These are phyloP conservation scores for Drosophila nigrodunni DNA, from an alignment of 1,140 invertebrate genomes.

Conservation along the genomic window DNA sequence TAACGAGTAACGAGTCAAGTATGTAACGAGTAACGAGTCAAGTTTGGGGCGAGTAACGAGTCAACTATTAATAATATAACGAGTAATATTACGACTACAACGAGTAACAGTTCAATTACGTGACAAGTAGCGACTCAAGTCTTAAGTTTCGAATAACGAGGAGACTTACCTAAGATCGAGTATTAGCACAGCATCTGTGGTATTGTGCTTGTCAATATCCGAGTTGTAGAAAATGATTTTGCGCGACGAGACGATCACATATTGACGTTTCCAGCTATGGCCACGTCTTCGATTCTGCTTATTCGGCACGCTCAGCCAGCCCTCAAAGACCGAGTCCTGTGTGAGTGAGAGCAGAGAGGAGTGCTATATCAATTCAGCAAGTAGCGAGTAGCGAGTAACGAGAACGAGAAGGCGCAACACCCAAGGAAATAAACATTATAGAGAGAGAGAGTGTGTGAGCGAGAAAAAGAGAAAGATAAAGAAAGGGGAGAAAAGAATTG, in stretches of 20 bases:
- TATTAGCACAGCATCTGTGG: constrained; percentile 95
- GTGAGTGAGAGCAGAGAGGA: constrained; percentile 84
- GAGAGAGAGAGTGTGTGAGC: neutral
- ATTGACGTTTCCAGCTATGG: constrained; percentile 98
- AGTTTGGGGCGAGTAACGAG: no score
- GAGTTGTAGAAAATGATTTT: constrained; percentile 99
- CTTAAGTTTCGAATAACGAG: neutral
- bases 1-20: neutral
- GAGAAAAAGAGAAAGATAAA: constrained; percentile 2
- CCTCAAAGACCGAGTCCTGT: constrained; percentile 93
- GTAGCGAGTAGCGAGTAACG: constrained; percentile 24
- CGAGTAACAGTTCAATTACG: neutral
- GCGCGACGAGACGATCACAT: constrained; percentile 97
- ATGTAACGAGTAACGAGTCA: neutral
- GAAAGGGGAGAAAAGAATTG: neutral
- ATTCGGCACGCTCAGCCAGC: constrained; percentile 97
- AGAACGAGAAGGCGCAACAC: constrained; percentile 6
- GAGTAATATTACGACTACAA: no score
- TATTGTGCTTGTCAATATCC: constrained; percentile 97
- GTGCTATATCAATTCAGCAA: constrained; percentile 61
- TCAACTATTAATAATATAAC: no score
- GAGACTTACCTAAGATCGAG: constrained; percentile 93
- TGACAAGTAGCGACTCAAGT: neutral
- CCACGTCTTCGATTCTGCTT: constrained; percentile 96
- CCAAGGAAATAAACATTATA: neutral